A percentile compares a stretch with the other conserved stretches of the same genome.
Evolutionary conservation across 2,113 vertebrate species (phyloP).

Genomic region (Embiotoca jacksoni): DNA sequence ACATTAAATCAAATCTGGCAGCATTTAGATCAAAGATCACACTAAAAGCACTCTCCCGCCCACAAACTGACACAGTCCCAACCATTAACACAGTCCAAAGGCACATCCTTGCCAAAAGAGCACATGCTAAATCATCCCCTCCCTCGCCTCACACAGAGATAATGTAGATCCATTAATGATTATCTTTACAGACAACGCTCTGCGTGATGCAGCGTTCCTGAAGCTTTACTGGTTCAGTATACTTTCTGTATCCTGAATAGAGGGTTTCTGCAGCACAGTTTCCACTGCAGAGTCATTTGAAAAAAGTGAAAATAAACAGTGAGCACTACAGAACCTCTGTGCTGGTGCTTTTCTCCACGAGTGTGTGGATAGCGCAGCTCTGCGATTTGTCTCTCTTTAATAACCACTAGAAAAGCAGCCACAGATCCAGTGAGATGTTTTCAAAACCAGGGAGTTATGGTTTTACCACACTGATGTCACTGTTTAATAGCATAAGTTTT

Average conservation of each 20-base stretch:
- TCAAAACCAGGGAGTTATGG: constrained; percentile 71
- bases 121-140: constrained; percentile 34
- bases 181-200: constrained; percentile 55
- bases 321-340: constrained; percentile 18
- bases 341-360: constrained; percentile 47
- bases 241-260: constrained; percentile 15
- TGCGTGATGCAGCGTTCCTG: constrained; percentile 13
- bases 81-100: constrained; percentile 34
- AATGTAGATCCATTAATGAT: constrained; percentile 46
- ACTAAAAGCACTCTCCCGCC: constrained; percentile 46
- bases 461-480: constrained; percentile 80
- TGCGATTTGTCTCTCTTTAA: constrained; percentile 74
- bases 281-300: constrained; percentile 36
- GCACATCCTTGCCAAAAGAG: constrained; percentile 40
- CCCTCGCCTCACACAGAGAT: constrained; percentile 12
- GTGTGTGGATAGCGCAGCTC: constrained; percentile 47
- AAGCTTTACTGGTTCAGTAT: constrained; percentile 16
- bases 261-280: constrained; percentile 52
- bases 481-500: constrained; percentile 67
- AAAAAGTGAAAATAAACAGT: constrained; percentile 61
- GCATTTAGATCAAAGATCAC: constrained; percentile 51
- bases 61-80: constrained; percentile 58
- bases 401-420: constrained; percentile 67
- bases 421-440: constrained; percentile 61
- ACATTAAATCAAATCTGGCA: constrained; percentile 66